phyloP scores from a whole-genome alignment of 2,113 vertebrate genomes.

The Aegithalos caudatus region DNA sequence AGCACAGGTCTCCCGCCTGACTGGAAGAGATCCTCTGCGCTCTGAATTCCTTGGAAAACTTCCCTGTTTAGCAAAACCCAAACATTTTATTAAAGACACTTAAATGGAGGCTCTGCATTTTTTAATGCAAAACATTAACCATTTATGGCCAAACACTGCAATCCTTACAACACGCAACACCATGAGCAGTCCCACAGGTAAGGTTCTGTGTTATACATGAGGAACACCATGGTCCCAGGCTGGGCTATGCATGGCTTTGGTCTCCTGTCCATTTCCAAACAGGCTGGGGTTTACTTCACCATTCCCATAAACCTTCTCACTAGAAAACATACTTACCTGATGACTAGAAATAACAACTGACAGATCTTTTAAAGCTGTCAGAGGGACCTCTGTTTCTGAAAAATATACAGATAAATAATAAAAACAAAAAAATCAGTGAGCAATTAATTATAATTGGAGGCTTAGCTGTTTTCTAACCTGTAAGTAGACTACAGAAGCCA shows the following conservation, averaged over 20 bases:
- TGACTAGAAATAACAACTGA: not conserved
- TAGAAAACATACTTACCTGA: not conserved
- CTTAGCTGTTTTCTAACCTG: not conserved
- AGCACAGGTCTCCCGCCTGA: not conserved
- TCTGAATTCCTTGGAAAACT: constrained; percentile 17
- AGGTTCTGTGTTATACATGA: rapidly evolving
- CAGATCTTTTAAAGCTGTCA: not conserved
- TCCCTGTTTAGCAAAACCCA: not conserved
- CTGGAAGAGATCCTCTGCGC: not conserved
- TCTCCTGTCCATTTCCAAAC: not conserved
- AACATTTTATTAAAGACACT: not conserved
- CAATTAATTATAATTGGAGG: not conserved
- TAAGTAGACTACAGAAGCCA: not conserved
- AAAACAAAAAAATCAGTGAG: not conserved
- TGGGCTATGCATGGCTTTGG: not conserved
- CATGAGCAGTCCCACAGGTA: not conserved
- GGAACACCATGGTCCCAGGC: not conserved
- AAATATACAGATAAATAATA: not conserved
- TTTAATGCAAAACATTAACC: not conserved
- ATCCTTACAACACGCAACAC: not conserved
- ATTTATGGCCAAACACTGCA: not conserved
- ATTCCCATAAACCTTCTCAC: not conserved
- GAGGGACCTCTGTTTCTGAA: not conserved
- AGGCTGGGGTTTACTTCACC: not conserved
- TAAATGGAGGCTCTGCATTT: not conserved